Evolutionary conservation across 1,140 invertebrate genomes (phyloP).

Genomic region (Octopus bimaculoides): DNA sequence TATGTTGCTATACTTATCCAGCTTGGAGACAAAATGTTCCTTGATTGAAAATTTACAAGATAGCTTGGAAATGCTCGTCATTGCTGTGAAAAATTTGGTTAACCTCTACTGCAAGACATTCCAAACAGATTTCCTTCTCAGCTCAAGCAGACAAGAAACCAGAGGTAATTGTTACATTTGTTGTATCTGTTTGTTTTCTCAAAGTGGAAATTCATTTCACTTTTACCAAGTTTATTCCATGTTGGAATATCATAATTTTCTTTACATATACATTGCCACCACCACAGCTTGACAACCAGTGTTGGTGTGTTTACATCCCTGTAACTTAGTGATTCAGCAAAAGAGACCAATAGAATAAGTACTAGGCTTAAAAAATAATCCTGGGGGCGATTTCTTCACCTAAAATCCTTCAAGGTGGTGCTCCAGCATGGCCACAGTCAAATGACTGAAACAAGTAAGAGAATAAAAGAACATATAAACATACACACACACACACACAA

Average conservation of each 20-base stretch:
- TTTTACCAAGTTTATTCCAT: too few species aligned
- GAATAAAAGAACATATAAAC: too few species aligned
- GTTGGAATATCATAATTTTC: not conserved
- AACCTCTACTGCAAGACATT: constrained; percentile 80
- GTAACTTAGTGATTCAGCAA: too few species aligned
- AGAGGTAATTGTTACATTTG: constrained; percentile 30
- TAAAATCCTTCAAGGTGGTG: too few species aligned
- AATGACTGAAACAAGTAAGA: too few species aligned
- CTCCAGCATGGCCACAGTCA: too few species aligned
- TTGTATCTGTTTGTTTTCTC: not conserved
- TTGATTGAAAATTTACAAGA: constrained; percentile 47
- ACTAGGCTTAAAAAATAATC: too few species aligned
- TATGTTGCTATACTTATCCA: constrained; percentile 20
- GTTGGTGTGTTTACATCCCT: too few species aligned
- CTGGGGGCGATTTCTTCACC: too few species aligned
- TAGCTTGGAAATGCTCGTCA: constrained; percentile 66
- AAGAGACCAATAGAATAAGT: too few species aligned
- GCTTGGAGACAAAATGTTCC: constrained; percentile 40
- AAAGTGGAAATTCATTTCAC: not conserved
- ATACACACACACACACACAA: too few species aligned
- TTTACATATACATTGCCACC: not conserved
- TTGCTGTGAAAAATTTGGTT: constrained; percentile 73
- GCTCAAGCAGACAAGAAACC: constrained; percentile 32
- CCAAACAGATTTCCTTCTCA: constrained; percentile 71
- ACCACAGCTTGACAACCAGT: too few species aligned